phyloP scores from a whole-genome alignment of 2,797 vertebrate species.

The Erpetoichthys calabaricus region DNA sequence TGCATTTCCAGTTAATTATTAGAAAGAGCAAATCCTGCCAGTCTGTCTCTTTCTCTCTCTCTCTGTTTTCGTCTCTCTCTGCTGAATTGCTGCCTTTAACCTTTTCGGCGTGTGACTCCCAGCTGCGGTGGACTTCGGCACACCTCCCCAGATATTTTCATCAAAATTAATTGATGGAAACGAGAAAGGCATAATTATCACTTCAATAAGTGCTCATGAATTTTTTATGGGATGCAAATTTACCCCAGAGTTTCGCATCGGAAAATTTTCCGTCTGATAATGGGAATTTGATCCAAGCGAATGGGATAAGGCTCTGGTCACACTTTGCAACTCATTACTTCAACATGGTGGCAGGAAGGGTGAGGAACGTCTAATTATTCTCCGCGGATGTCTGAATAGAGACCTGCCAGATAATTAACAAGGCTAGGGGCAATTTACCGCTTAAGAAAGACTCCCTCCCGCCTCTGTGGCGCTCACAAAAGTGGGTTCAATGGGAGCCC shows the following conservation, averaged over 20 bases:
- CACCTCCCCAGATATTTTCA: slow-evolving; percentile 14
- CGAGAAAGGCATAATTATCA: slow-evolving; percentile 16
- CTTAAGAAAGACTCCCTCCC: too few species aligned
- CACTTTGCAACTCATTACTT: slow-evolving; percentile 13
- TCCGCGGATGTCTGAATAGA: too few species aligned
- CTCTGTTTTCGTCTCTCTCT: neutral
- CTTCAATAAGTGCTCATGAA: slow-evolving; percentile 15
- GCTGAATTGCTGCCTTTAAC: slow-evolving; percentile 5
- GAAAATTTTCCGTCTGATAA: slow-evolving; percentile 9
- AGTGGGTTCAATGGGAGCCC: too few species aligned
- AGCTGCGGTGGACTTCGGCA: slow-evolving; percentile 7
- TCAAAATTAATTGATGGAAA: slow-evolving; percentile 20
- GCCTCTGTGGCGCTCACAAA: too few species aligned
- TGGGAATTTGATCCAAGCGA: slow-evolving; percentile 16
- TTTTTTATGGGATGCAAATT: slow-evolving; percentile 16
- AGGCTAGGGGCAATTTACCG: too few species aligned
- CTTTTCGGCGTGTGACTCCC: slow-evolving; percentile 8
- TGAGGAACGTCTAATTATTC: too few species aligned
- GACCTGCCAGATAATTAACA: too few species aligned
- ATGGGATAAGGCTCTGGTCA: slow-evolving; percentile 7
- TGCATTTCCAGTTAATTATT: neutral
- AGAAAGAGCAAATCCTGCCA: neutral
- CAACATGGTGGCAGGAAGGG: slow-evolving; percentile 12
- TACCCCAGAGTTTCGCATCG: slow-evolving; percentile 9
- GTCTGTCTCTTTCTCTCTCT: too few species aligned